These are phyloP conservation scores for Tonatia bakeri DNA, from an alignment of 2,113 vertebrate species.

Conservation along the genomic window DNA sequence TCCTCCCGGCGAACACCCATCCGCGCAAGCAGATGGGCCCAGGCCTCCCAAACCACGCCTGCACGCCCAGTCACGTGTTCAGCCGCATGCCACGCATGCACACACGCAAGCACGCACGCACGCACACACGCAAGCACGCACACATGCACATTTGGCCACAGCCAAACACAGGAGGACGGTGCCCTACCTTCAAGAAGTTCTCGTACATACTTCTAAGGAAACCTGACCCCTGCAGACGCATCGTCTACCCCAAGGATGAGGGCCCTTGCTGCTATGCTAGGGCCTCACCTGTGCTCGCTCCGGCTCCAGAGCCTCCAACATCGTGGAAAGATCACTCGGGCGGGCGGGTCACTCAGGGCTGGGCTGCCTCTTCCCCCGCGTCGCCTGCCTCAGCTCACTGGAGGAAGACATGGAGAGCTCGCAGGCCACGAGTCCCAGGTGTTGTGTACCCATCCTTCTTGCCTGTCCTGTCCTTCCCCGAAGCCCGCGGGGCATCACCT, in stretches of 20 bases:
- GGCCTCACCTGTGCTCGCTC: neutral
- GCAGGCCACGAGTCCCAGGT: neutral
- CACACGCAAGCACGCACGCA: too few relatives aligned
- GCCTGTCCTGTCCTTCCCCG: too few relatives aligned
- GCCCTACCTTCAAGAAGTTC: neutral
- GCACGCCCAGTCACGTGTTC: too few relatives aligned
- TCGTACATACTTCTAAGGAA: fast-evolving
- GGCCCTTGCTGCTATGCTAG: neutral
- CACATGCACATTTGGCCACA: too few relatives aligned
- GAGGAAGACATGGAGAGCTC: neutral
- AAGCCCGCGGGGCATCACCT: too few relatives aligned
- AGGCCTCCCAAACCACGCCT: fast-evolving
- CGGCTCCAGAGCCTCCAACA: neutral
- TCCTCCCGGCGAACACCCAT: too few relatives aligned
- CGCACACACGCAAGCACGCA: too few relatives aligned
- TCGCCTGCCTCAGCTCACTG: neutral
- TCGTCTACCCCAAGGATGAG: neutral
- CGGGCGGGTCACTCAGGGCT: fast-evolving
- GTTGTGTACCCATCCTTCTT: neutral
- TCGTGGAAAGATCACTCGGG: neutral
- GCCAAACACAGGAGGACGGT: fast-evolving
- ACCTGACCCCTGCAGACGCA: fast-evolving
- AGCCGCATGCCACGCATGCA: too few relatives aligned
- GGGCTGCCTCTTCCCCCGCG: neutral
- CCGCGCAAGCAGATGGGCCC: too few relatives aligned